Base-by-base conservation (phyloP, 2,888 invertebrate genomes). In the Xestia xanthographa region DNA sequence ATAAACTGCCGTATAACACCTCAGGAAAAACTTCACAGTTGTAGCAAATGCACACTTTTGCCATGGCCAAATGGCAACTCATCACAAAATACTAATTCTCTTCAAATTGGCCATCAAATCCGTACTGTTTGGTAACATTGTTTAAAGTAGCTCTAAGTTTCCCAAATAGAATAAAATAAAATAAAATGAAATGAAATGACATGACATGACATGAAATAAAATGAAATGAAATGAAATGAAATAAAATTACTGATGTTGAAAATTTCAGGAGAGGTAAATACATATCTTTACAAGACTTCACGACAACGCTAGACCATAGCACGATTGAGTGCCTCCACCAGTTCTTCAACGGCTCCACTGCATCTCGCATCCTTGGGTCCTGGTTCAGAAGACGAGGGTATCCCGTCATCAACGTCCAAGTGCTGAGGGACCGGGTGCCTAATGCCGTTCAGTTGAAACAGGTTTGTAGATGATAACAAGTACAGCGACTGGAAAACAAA, bases 301-400 rank as follows among this genome's bases (percentile, higher is more conserved):
- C 93, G 74, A 84, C 85, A 2, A 92, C 91, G 22, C 80, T 96
- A 14, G 96, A 96, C 70, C 89, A 88, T 0, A 93, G 95, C 20
- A 96, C 96, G 0, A 93, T 95, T 14, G 95, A 95, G 74, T 96
- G 96, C 67, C 88, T 92, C 6, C 90, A 94, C 72, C 94, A 95
- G 86, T 95, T 94, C 85, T 94, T 95, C 86, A 96, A 96, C 66
- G 96, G 96, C 0, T 94, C 95, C 48, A 94, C 97, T 0, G 92
- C 95, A 14, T 92, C 94, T 0, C 93, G 91, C 67, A 97, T 97
- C 26, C 95, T 97, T 78, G 93, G 94, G 80, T 97, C 97, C 8
- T 98, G 98, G 98, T 97, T 98, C 20, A 96, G 96, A 65, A 97
- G 98, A 86, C 93, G 97, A 14, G 98, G 98, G 0, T 98, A 97